Evolutionary conservation across 2,797 vertebrate species (phyloP).

Genomic region (Paedocypris micromegethes): DNA sequence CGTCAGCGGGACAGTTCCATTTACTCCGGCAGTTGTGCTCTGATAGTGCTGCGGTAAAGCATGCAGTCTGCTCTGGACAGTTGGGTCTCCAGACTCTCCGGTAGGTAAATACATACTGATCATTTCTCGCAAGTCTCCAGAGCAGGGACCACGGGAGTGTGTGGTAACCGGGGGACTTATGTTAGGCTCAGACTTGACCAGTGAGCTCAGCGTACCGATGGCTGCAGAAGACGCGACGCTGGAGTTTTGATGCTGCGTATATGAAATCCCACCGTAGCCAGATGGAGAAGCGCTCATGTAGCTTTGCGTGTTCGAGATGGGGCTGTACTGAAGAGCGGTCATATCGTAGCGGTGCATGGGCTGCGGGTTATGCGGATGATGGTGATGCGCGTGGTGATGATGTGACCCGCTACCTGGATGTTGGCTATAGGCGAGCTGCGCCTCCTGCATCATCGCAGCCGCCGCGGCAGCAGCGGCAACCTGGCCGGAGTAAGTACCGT

Average conservation of each 20-base stretch:
- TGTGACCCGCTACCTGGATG: constrained; percentile 82
- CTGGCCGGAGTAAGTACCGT: constrained; percentile 87
- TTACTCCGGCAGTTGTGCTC: constrained; percentile 81
- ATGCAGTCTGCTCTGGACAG: constrained; percentile 85
- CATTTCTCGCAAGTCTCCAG: constrained; percentile 96
- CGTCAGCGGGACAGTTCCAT: constrained; percentile 89
- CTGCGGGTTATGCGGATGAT: constrained; percentile 85
- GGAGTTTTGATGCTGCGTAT: constrained; percentile 73
- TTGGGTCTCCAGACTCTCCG: constrained; percentile 77
- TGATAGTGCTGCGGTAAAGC: constrained; percentile 92
- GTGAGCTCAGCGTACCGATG: constrained; percentile 81
- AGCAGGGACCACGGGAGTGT: constrained; percentile 79
- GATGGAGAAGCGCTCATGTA: constrained; percentile 93
- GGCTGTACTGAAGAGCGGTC: constrained; percentile 87
- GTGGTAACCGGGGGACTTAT: constrained; percentile 82
- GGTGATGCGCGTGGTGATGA: constrained; percentile 76
- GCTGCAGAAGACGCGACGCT: constrained; percentile 79
- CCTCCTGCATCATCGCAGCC: constrained; percentile 96
- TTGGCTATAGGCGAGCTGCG: constrained; percentile 89
- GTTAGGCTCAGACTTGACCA: constrained; percentile 90
- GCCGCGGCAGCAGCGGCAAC: constrained; percentile 88
- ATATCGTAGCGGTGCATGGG: constrained; percentile 89
- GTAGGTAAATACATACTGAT: constrained; percentile 91
- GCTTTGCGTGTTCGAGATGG: constrained; percentile 88
- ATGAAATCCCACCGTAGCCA: constrained; percentile 85